phyloP scores from a whole-genome alignment of 2,888 invertebrate genomes.

The Leptopilina syphax region DNA sequence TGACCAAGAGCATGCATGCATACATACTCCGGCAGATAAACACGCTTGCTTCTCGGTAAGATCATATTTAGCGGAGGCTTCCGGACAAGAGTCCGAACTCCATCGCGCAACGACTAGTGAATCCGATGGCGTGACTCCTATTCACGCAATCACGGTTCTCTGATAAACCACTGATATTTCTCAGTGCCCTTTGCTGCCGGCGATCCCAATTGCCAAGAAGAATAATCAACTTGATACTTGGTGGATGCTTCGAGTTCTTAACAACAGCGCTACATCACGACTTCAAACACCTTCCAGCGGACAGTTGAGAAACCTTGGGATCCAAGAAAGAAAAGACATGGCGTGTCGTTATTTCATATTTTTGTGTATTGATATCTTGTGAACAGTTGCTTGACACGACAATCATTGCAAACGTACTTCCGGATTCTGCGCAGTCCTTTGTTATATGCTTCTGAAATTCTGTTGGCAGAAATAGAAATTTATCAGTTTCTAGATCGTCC shows the following conservation, averaged over 20 bases:
- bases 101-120: background rate
- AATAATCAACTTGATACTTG: background rate
- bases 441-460: background rate
- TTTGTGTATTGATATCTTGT: background rate
- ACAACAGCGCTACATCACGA: slow-evolving; percentile 25
- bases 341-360: slow-evolving; percentile 28
- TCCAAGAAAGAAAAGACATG: slow-evolving; percentile 18
- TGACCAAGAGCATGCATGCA: slow-evolving; percentile 15
- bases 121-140: slow-evolving; percentile 38
- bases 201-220: slow-evolving; percentile 23
- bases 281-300: slow-evolving; percentile 11
- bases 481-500: too few species aligned
- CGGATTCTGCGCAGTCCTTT: background rate
- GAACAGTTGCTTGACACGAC: slow-evolving; percentile 17
- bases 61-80: slow-evolving; percentile 25
- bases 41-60: slow-evolving; percentile 25
- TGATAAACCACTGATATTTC: slow-evolving; percentile 26
- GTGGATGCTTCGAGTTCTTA: slow-evolving; percentile 6
- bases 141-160: slow-evolving; percentile 32
- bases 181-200: slow-evolving; percentile 14
- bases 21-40: background rate
- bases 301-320: slow-evolving; percentile 5
- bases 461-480: too few species aligned
- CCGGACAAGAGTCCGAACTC: slow-evolving; percentile 22
- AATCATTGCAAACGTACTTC: background rate